Conservation (phyloP, 2,797 vertebrate species). For the Etheostoma nigrum region DNA sequence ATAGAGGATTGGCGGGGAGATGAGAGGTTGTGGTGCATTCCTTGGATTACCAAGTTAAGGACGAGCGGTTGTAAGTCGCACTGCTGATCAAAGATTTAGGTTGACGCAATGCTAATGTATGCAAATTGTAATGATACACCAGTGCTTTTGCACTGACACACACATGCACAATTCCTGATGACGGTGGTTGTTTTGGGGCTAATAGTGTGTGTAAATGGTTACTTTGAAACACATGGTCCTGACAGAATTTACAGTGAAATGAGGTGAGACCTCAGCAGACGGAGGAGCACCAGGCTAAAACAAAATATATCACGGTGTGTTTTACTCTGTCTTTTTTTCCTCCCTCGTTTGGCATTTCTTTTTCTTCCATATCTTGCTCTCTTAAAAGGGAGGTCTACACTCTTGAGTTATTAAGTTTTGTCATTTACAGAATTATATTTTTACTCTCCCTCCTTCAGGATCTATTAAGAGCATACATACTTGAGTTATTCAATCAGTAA, state of each 20-base stretch:
- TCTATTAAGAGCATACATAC: slow-evolving; percentile 47
- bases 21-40: slow-evolving; percentile 12
- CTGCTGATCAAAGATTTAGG: slow-evolving; percentile 52
- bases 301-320: slow-evolving; percentile 21
- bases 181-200: slow-evolving; percentile 62
- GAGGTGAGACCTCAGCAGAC: slow-evolving; percentile 59
- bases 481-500: slow-evolving; percentile 66
- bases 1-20: not conserved
- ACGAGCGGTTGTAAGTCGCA: slow-evolving; percentile 31
- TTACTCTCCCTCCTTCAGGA: slow-evolving; percentile 6
- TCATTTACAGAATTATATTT: slow-evolving; percentile 17
- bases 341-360: not conserved
- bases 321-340: slow-evolving; percentile 16
- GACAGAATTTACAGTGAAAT: slow-evolving; percentile 63
- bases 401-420: slow-evolving; percentile 33
- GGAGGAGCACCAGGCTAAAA: slow-evolving; percentile 40
- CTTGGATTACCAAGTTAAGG: slow-evolving; percentile 24
- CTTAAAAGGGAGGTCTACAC: slow-evolving; percentile 12
- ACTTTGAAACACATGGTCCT: slow-evolving; percentile 58
- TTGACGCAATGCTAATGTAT: slow-evolving; percentile 59
- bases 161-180: slow-evolving; percentile 50
- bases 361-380: slow-evolving; percentile 5
- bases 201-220: slow-evolving; percentile 58
- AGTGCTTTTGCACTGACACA: slow-evolving; percentile 37
- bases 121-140: slow-evolving; percentile 64